Base-by-base conservation (phyloP, 2,797 vertebrate genomes). In the Pangasius krempfi region DNA sequence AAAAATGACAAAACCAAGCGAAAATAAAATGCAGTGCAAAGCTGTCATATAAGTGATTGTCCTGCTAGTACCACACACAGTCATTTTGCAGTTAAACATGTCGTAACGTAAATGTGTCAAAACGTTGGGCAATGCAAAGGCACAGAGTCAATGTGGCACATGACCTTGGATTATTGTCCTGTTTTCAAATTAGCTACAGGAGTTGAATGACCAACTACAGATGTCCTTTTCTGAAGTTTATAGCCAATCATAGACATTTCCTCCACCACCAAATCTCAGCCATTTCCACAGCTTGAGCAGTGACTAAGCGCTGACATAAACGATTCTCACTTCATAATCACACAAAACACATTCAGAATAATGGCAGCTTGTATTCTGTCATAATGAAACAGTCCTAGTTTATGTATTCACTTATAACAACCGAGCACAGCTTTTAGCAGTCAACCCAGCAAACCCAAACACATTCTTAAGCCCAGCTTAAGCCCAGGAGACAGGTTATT, bases 261-360 rank as follows among this genome's bases (percentile, higher is more conserved):
- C 47, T 14, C 16, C n/a, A 52, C 37, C 73, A 70, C 30, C 44
- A 88, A 79, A 88, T 13, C 3, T 73, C 83, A 54, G 50, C 20
- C 47, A 70, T 56, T 78, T 88, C n/a, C 75, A 18, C 16, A 8
- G 54, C 64, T 40, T 20, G 27, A 4, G 30, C 78, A 80, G 78
- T 82, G 64, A 75, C 33, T 79, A 58, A 85, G 73, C 20, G 1
- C 22, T 81, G 33, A 60, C 66, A 85, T 54, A 58, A 78, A 56
- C 73, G 70, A 80, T 78, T 72, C 73, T 80, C 75, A 73, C 76
- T 81, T 86, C 60, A 60, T 86, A 81, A 81, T 81, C 72, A 6
- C 73, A 85, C 47, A 25, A 73, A 13, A 78, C 58, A 18, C 62
- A 18, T 66, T 62, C 58, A 20, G 52, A 72, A 86, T 40, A 73